These are phyloP conservation scores for Oreortyx pictus DNA, from an alignment of 2,797 vertebrate species.

Conservation along the genomic window DNA sequence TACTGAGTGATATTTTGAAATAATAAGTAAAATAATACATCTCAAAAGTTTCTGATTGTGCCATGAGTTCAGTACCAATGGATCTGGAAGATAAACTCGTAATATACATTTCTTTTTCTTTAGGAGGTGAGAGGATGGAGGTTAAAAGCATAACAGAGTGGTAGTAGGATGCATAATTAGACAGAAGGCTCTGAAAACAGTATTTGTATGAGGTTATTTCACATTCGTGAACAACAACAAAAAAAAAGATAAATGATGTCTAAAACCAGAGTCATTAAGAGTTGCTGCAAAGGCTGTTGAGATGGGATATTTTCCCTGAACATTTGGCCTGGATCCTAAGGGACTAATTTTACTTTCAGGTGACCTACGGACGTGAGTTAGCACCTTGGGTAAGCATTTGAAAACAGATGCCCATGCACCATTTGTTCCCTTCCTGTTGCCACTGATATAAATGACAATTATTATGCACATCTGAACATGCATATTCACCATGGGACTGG, in stretches of 20 bases:
- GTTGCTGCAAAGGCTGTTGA: not conserved
- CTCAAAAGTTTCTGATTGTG: not conserved
- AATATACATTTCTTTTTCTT: not conserved
- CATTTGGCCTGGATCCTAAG: slow-evolving; percentile 13
- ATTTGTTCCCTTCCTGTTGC: slow-evolving; percentile 55
- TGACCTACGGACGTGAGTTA: slow-evolving; percentile 9
- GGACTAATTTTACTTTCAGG: slow-evolving; percentile 57
- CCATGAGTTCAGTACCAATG: not conserved
- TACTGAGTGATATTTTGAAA: not conserved
- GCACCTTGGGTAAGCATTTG: slow-evolving; percentile 39
- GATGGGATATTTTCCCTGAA: slow-evolving; percentile 7
- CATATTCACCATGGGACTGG: slow-evolving; percentile 62
- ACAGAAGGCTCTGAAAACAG: not conserved
- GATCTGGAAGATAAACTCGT: not conserved
- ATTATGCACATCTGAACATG: slow-evolving; percentile 67
- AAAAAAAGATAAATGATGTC: not conserved
- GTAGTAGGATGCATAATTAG: not conserved
- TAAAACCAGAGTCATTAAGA: not conserved
- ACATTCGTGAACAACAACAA: not conserved
- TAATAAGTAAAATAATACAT: not conserved
- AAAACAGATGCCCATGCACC: slow-evolving; percentile 56
- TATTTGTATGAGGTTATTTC: not conserved
- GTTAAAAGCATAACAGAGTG: not conserved
- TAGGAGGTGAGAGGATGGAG: not conserved
- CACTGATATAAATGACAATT: slow-evolving; percentile 60